Evolutionary conservation across 2,797 vertebrate species (phyloP).

Genomic region (Muscicapa comitata): DNA sequence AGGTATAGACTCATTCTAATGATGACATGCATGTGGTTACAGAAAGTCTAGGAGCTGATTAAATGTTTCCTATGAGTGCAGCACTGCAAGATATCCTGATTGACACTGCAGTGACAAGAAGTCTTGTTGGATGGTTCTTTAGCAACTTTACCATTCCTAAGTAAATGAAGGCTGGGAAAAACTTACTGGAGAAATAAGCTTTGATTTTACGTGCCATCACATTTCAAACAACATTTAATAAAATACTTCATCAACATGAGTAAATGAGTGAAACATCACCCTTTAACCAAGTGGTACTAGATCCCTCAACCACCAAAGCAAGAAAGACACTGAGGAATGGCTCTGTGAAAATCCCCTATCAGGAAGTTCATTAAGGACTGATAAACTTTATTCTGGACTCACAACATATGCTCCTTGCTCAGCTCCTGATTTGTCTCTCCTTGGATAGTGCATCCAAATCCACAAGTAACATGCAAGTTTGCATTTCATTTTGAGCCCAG

Average conservation of each 20-base stretch:
- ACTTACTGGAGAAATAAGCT: not conserved
- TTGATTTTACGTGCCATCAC: not conserved
- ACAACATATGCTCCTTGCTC: not conserved
- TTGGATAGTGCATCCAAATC: constrained; percentile 28
- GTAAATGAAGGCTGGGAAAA: not conserved
- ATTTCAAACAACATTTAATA: not conserved
- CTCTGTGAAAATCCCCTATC: not conserved
- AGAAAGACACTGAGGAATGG: not conserved
- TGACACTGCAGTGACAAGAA: not conserved
- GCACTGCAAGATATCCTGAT: not conserved
- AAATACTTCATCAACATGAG: not conserved
- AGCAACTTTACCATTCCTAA: not conserved
- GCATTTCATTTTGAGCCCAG: constrained; percentile 69
- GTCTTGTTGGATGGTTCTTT: not conserved
- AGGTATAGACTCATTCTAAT: not conserved
- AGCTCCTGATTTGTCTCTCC: constrained; percentile 8
- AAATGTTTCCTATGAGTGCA: not conserved
- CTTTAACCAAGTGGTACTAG: not conserved
- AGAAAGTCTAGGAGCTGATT: not conserved
- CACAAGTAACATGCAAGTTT: constrained; percentile 51
- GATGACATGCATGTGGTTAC: not conserved
- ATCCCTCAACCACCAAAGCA: not conserved
- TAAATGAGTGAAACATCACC: not conserved
- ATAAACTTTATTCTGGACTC: not conserved
- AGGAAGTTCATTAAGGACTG: not conserved